Conservation (phyloP, 2,113 vertebrate species). For the Tychaedon coryphoeus region DNA sequence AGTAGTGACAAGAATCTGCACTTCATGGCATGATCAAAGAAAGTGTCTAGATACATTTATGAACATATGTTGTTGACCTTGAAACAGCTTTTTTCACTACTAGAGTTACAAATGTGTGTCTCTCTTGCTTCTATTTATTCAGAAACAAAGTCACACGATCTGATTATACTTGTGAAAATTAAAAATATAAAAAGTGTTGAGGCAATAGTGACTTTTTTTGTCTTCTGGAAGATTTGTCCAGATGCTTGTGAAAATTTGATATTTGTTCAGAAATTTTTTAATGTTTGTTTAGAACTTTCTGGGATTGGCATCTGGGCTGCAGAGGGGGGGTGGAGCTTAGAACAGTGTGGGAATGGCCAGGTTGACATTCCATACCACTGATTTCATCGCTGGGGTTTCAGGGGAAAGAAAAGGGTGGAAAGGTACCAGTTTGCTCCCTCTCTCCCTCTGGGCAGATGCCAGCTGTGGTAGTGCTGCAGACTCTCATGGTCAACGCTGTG, state of each 20-base stretch:
- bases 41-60: neutral
- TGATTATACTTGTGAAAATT: neutral
- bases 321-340: neutral
- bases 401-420: neutral
- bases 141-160: neutral
- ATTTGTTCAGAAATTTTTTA: neutral
- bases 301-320: fast-evolving
- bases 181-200: neutral
- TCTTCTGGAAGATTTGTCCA: neutral
- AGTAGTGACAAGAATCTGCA: neutral
- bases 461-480: neutral
- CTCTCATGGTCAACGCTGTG: fast-evolving
- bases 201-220: neutral
- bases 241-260: neutral
- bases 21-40: neutral
- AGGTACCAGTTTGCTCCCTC: neutral
- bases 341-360: neutral
- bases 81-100: neutral
- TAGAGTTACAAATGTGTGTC: neutral
- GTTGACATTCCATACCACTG: neutral
- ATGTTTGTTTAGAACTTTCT: neutral
- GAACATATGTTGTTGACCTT: neutral
- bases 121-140: neutral
- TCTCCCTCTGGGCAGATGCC: neutral
- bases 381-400: neutral